These are phyloP conservation scores for Pteropus rufus DNA, from an alignment of 2,797 vertebrate genomes.

Conservation along the genomic window DNA sequence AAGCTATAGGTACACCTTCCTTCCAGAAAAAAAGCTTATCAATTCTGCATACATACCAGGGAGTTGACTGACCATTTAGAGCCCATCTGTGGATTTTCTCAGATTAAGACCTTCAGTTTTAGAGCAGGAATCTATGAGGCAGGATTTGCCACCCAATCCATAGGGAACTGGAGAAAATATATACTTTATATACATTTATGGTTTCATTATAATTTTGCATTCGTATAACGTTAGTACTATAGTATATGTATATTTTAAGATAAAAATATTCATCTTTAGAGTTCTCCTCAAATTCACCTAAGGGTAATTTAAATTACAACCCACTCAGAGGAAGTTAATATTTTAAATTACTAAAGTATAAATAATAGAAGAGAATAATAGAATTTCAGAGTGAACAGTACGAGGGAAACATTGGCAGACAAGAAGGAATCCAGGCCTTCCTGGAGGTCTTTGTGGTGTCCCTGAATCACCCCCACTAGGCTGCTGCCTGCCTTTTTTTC, in stretches of 20 bases:
- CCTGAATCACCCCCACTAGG: not conserved
- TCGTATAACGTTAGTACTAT: not conserved
- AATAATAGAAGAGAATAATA: constrained; percentile 1
- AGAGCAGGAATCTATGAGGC: not conserved
- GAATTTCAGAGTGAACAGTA: not conserved
- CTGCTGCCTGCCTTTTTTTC: not conserved
- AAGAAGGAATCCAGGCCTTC: not conserved
- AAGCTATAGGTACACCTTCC: not conserved
- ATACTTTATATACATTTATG: not conserved
- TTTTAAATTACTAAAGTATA: constrained; percentile 14
- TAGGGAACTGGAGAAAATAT: not conserved
- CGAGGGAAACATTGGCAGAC: not conserved
- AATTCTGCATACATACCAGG: not conserved
- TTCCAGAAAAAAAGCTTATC: not conserved
- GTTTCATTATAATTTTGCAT: not conserved
- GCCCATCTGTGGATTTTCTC: not conserved
- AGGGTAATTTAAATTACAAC: not conserved
- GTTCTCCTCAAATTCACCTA: not conserved
- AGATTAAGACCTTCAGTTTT: not conserved
- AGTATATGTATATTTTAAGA: not conserved
- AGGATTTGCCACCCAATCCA: not conserved
- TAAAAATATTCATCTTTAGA: not conserved
- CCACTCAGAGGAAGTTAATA: not conserved
- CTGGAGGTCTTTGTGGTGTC: not conserved
- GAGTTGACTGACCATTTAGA: not conserved